Conservation (phyloP, 2,113 vertebrate species). For the Microtus pennsylvanicus region DNA sequence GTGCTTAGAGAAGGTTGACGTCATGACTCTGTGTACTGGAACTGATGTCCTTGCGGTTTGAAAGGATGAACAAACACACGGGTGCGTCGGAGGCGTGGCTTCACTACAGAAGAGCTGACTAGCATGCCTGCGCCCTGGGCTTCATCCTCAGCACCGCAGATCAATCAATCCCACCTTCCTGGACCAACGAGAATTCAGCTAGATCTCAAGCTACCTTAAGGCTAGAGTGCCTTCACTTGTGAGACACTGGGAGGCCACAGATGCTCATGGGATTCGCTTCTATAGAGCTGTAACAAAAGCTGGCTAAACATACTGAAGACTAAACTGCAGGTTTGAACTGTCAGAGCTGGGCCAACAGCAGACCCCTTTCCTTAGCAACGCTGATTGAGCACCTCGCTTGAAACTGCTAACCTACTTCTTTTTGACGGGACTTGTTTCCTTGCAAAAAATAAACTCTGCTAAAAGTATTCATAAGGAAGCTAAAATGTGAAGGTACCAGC, state of each 20-base stretch:
- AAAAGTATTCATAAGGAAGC: constrained; percentile 52
- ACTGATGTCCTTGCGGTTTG: not conserved
- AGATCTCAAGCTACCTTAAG: not conserved
- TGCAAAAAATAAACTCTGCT: constrained; percentile 62
- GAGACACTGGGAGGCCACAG: not conserved
- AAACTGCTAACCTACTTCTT: constrained; percentile 71
- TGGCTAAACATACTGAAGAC: not conserved
- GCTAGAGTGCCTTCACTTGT: not conserved
- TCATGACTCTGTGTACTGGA: not conserved
- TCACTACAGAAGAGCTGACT: not conserved
- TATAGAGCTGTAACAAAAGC: not conserved
- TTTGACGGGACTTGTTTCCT: not conserved
- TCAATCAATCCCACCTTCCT: not conserved
- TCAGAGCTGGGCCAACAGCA: constrained; percentile 15
- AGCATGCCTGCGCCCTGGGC: not conserved
- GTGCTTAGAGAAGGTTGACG: not conserved
- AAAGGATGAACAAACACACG: not conserved
- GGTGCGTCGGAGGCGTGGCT: not conserved
- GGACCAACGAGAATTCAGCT: not conserved
- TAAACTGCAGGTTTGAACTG: not conserved
- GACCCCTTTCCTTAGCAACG: not conserved
- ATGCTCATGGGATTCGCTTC: not conserved
- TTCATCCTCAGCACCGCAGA: not conserved
- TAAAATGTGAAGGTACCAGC: constrained; percentile 42
- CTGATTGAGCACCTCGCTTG: constrained; percentile 31